Percentiles rank a stretch among this genome's conserved stretches.
Evolutionary conservation across 1,140 invertebrate species (phyloP).

Genomic region (Spodoptera frugiperda): DNA sequence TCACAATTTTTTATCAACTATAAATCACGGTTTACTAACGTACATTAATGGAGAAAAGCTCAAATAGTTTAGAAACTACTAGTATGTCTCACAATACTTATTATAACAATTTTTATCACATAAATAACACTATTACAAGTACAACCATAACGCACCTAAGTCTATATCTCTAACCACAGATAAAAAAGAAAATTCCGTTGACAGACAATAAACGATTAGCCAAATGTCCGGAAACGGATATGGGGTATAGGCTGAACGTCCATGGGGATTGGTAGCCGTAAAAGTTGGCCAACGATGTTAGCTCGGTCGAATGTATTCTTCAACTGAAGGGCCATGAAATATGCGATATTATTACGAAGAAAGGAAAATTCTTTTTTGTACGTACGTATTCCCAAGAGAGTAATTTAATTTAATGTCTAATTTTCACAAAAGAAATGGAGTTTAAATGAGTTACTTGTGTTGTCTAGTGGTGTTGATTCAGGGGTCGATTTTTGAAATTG

Average conservation of each 20-base stretch:
- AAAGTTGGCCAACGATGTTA: constrained; percentile 64
- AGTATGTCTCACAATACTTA: not conserved
- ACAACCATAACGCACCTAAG: not conserved
- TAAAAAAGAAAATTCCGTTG: constrained; percentile 44
- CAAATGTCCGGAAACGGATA: constrained; percentile 63
- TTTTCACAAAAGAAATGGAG: no score
- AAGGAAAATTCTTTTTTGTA: not conserved
- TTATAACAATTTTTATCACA: not conserved
- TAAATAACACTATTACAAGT: not conserved
- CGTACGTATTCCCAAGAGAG: not conserved
- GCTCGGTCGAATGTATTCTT: constrained; percentile 49
- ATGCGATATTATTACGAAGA: not conserved
- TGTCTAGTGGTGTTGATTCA: no score
- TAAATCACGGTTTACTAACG: no score
- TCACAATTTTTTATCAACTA: no score
- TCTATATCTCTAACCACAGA: constrained; percentile 21
- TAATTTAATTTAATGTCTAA: no score
- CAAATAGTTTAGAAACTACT: no score
- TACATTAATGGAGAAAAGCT: no score
- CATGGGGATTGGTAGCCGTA: constrained; percentile 46
- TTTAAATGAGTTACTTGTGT: not conserved
- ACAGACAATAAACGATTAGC: constrained; percentile 61
- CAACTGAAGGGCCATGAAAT: constrained; percentile 1
- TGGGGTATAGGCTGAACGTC: constrained; percentile 32
- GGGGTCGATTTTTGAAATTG: no score